These are phyloP conservation scores for Physella acuta DNA, from an alignment of 1,140 invertebrate genomes.

Conservation along the genomic window DNA sequence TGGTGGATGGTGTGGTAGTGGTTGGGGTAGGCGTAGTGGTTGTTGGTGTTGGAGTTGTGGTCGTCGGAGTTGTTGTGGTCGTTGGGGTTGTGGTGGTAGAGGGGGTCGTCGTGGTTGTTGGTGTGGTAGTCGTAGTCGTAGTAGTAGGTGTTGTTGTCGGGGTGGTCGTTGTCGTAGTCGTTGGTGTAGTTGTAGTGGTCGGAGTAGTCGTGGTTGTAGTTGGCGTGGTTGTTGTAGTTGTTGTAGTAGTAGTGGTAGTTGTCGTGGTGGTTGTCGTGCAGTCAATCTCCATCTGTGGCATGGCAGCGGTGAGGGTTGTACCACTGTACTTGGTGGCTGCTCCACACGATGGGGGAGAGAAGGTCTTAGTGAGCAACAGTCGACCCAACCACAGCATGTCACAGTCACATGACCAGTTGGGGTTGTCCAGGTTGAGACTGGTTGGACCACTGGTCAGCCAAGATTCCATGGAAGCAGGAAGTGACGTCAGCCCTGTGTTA, in stretches of 20 bases:
- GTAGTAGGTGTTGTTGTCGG: background rate
- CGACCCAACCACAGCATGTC: background rate
- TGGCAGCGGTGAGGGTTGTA: background rate
- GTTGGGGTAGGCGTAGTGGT: constrained; percentile 1
- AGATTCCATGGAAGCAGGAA: background rate
- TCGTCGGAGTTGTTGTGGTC: constrained; percentile 5
- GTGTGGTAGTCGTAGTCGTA: constrained; percentile 7
- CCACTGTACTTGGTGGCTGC: constrained; percentile 10
- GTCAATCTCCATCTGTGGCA: background rate
- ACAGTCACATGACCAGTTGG: constrained; percentile 10
- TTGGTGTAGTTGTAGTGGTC: background rate
- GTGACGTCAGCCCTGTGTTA: background rate
- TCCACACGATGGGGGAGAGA: constrained; percentile 6
- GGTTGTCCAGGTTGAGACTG: background rate
- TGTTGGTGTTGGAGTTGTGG: constrained; percentile 15
- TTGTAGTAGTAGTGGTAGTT: constrained; percentile 10
- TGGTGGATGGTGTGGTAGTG: constrained; percentile 1
- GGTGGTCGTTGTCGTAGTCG: background rate
- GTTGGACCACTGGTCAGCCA: background rate
- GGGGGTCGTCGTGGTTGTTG: background rate
- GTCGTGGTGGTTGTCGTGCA: background rate
- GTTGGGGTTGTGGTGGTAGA: constrained; percentile 14
- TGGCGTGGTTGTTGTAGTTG: background rate
- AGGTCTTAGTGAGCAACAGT: background rate
- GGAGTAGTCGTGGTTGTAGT: background rate